Evolutionary conservation across 2,888 invertebrate genomes (phyloP).

Genomic region (Brachyopa scutellaris): DNA sequence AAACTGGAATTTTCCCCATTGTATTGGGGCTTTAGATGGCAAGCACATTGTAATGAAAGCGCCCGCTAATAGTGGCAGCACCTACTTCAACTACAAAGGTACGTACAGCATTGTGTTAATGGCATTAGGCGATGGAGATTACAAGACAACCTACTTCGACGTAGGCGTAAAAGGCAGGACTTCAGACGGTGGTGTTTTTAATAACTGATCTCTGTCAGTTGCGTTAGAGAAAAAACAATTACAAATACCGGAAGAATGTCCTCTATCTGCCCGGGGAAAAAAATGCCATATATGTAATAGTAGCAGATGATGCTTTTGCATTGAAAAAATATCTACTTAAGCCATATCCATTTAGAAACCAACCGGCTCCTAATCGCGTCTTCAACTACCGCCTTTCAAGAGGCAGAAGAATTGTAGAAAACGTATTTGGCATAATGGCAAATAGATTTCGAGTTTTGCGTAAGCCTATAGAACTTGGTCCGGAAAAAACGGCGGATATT

Average conservation of each 20-base stretch:
- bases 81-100: slow-evolving; percentile 13
- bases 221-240: not conserved
- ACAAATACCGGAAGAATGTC: not conserved
- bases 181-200: not conserved
- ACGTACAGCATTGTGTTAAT: not conserved
- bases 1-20: not conserved
- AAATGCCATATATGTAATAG: not conserved
- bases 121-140: not conserved
- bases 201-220: not conserved
- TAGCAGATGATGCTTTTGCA: slow-evolving; percentile 6
- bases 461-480: not conserved
- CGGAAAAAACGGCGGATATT: not conserved
- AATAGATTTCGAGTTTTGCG: not conserved
- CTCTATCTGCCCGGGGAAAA: not conserved
- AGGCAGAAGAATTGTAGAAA: not conserved
- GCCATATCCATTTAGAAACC: not conserved
- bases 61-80: not conserved
- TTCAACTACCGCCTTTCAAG: not conserved
- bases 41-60: not conserved
- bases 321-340: not conserved
- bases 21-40: not conserved
- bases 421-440: not conserved
- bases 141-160: not conserved
- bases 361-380: not conserved
- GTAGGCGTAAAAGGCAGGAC: not conserved